These are phyloP conservation scores for Melipona beecheii DNA, from an alignment of 2,888 invertebrate genomes.

Conservation along the genomic window DNA sequence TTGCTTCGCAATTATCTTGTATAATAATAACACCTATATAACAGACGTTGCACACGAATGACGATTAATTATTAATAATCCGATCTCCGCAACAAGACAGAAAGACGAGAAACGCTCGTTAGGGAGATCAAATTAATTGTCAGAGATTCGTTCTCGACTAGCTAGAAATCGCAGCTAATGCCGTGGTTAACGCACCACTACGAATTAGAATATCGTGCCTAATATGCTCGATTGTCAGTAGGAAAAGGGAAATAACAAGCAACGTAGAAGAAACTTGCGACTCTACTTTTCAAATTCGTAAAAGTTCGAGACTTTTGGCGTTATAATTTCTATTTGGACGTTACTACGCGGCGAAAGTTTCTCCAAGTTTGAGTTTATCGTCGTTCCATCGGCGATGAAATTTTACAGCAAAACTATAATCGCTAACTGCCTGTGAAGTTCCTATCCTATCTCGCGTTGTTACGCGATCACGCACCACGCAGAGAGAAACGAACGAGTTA, in stretches of 20 bases:
- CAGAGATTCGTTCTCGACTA: constrained; percentile 23
- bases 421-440: no score
- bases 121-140: constrained; percentile 39
- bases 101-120: constrained; percentile 39
- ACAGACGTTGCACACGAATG: neutral
- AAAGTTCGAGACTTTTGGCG: no score
- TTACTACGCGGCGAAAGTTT: neutral
- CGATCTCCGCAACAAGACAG: constrained; percentile 11
- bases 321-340: no score
- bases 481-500: neutral
- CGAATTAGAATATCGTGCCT: neutral
- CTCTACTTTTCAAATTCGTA: no score
- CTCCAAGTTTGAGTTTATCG: neutral
- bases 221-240: neutral
- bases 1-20: neutral
- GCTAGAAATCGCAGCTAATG: constrained; percentile 23
- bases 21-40: neutral
- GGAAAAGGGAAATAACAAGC: no score
- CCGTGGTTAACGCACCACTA: constrained; percentile 2
- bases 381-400: neutral
- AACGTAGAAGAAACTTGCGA: no score
- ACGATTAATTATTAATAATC: constrained; percentile 37
- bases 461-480: neutral
- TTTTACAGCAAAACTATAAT: neutral
- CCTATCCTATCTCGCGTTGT: no score